A percentile compares a stretch with the other conserved stretches of the same genome.
Conservation (phyloP, 1,140 invertebrate genomes). For the Halictus rubicundus region DNA sequence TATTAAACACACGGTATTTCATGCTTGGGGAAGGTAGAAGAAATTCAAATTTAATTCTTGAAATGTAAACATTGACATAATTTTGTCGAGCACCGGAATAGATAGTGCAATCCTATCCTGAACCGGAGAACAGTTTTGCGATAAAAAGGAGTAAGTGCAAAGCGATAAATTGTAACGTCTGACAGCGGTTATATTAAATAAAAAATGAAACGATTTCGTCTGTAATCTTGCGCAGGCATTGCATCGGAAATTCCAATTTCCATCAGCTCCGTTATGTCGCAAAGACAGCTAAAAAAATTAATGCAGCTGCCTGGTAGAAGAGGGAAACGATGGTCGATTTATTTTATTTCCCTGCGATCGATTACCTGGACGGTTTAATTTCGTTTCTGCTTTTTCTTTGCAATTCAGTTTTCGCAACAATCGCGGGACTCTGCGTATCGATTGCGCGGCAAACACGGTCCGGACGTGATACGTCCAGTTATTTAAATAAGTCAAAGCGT, state of each 20-base stretch:
- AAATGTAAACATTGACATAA: too few relatives aligned
- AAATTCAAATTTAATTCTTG: too few relatives aligned
- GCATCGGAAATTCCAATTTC: conserved; percentile 8
- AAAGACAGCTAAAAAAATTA: background rate
- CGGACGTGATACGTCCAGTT: background rate
- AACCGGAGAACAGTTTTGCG: too few relatives aligned
- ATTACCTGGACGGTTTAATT: background rate
- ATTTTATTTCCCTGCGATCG: background rate
- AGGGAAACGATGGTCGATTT: background rate
- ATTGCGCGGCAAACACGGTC: background rate
- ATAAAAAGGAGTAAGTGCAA: too few relatives aligned
- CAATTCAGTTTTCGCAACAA: background rate
- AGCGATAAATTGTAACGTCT: too few relatives aligned
- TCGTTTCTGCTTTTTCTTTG: background rate
- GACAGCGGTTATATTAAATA: conserved; percentile 7
- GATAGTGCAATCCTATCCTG: too few relatives aligned
- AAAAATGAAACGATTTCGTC: background rate
- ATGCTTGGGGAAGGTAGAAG: too few relatives aligned
- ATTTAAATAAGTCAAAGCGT: conserved; percentile 10
- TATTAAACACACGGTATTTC: too few relatives aligned
- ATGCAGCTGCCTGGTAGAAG: background rate
- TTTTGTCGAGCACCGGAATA: too few relatives aligned
- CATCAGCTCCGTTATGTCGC: background rate
- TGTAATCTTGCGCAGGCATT: conserved; percentile 5
- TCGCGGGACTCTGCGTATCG: background rate